Evolutionary conservation across 2,797 vertebrate species (phyloP).

Genomic region (Syncerus caffer): DNA sequence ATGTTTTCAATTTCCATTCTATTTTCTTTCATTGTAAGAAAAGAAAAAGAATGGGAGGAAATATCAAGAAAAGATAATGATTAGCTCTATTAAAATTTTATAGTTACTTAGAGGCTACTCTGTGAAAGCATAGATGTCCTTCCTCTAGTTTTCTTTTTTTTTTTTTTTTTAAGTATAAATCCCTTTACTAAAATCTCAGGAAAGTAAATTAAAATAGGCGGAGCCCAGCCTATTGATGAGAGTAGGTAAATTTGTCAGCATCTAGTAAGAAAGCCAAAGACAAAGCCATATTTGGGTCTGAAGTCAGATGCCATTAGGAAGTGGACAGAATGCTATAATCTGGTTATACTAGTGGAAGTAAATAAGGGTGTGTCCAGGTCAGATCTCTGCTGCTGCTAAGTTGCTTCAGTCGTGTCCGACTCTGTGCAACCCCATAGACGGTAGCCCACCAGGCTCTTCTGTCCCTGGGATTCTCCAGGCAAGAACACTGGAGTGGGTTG

Average conservation of each 20-base stretch:
- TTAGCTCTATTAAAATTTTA: background rate
- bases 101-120: background rate
- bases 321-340: background rate
- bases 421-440: too few relatives aligned
- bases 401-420: too few relatives aligned
- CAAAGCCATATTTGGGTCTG: background rate
- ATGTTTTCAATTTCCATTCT: background rate
- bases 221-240: background rate
- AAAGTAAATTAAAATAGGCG: background rate
- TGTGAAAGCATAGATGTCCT: background rate
- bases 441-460: too few relatives aligned
- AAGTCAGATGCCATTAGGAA: background rate
- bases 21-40: slow-evolving; percentile 2
- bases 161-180: background rate
- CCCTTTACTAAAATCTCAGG: background rate
- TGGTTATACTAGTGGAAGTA: background rate
- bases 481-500: too few relatives aligned
- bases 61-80: background rate
- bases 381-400: background rate
- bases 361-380: background rate
- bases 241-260: background rate
- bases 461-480: too few relatives aligned
- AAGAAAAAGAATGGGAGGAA: background rate
- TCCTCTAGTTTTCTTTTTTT: background rate
- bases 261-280: background rate